Conservation (phyloP, 2,888 invertebrate species). For the Meiosimyza decipiens region DNA sequence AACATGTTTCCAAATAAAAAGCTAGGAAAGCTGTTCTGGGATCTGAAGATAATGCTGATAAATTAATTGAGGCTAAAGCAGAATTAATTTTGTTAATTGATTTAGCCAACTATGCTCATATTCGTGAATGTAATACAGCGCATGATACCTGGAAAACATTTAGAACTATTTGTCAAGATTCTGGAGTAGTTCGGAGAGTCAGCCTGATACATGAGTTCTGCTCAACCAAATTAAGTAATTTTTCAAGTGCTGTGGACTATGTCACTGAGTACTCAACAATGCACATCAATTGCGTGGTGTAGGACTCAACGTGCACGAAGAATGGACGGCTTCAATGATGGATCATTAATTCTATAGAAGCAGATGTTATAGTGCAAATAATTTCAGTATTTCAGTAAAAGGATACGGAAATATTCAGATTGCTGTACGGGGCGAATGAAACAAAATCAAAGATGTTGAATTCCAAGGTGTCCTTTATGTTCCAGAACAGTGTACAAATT, state of each 20-base stretch:
- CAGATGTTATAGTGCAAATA: too few relatives aligned
- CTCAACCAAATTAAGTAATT: slow-evolving; percentile 18
- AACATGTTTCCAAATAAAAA: slow-evolving; percentile 10
- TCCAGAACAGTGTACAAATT: too few relatives aligned
- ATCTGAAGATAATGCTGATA: slow-evolving; percentile 2
- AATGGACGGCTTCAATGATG: slow-evolving; percentile 34
- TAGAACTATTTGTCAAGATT: neutral
- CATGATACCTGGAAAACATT: neutral
- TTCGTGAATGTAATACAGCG: neutral
- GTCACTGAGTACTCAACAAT: slow-evolving; percentile 17
- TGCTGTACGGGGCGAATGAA: too few relatives aligned
- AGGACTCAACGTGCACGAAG: slow-evolving; percentile 21
- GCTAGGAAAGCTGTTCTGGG: neutral
- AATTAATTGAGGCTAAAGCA: neutral
- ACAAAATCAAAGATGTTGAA: too few relatives aligned
- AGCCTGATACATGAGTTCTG: slow-evolving; percentile 13
- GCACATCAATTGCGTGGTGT: slow-evolving; percentile 19
- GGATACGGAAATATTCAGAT: too few relatives aligned
- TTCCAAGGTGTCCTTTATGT: too few relatives aligned
- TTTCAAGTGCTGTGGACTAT: slow-evolving; percentile 2
- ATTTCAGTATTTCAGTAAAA: too few relatives aligned
- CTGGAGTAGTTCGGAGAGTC: slow-evolving; percentile 3
- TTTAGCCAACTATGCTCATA: slow-evolving; percentile 7
- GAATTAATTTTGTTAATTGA: slow-evolving; percentile 15
- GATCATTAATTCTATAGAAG: too few relatives aligned